Percentiles rank a stretch among this genome's conserved stretches.
These are phyloP conservation scores for Crocodylus rhombifer DNA, from an alignment of 2,797 vertebrate genomes.

Conservation along the genomic window DNA sequence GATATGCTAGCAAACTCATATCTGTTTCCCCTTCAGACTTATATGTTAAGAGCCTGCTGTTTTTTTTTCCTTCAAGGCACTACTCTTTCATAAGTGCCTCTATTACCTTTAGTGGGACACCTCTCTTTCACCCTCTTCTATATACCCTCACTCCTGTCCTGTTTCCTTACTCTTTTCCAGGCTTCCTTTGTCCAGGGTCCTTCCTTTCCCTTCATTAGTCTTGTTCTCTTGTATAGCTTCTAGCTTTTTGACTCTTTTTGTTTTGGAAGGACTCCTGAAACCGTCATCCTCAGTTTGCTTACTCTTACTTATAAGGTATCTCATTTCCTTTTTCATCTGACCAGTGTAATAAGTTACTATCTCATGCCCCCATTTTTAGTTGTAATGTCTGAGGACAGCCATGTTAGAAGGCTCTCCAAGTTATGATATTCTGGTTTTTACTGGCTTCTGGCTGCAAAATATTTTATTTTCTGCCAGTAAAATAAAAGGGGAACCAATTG, in stretches of 20 bases:
- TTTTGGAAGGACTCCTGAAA: neutral
- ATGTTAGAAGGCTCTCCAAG: neutral
- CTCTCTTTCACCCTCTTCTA: neutral
- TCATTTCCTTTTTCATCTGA: neutral
- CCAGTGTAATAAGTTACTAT: accelerated
- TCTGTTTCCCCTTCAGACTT: neutral
- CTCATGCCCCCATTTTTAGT: neutral
- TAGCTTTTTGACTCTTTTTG: neutral
- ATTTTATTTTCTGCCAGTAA: neutral
- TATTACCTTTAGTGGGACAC: neutral
- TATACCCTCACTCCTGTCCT: neutral
- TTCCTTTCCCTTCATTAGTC: neutral
- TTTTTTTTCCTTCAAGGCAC: too few relatives aligned
- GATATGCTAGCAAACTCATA: accelerated
- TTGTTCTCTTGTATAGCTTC: neutral
- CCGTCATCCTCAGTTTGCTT: too few relatives aligned
- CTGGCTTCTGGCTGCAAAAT: neutral
- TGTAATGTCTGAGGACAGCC: accelerated
- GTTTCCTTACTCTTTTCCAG: neutral
- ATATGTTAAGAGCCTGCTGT: neutral
- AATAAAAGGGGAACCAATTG: neutral
- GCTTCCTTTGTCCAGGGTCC: neutral
- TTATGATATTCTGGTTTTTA: neutral
- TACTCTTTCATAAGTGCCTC: too few relatives aligned
- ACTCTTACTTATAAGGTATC: neutral